Evolutionary conservation across 2,888 invertebrate species (phyloP).

Genomic region (Lathronympha strigana): DNA sequence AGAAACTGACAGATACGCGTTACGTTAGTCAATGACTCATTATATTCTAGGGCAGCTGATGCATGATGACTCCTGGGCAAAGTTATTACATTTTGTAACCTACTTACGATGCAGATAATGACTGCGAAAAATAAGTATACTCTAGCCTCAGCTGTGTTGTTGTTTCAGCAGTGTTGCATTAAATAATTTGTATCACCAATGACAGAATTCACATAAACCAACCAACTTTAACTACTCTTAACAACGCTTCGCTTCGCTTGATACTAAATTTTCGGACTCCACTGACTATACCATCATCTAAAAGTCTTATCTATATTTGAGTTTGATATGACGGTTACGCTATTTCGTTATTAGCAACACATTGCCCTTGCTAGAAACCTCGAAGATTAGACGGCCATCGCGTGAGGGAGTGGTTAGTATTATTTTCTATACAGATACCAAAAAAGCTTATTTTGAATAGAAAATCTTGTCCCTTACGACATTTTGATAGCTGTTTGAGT

Average conservation of each 20-base stretch:
- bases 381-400: conserved; percentile 21
- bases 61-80: no score
- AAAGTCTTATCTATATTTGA: neutral
- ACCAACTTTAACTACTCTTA: neutral
- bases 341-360: neutral
- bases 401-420: conserved; percentile 34
- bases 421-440: conserved; percentile 2
- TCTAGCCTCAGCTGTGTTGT: no score
- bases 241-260: neutral
- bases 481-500: neutral
- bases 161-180: neutral
- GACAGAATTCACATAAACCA: no score
- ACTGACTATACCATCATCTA: neutral
- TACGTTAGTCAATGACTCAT: no score
- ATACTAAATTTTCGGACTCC: neutral
- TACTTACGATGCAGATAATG: no score
- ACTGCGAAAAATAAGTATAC: no score
- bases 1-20: no score
- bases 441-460: conserved; percentile 1
- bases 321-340: neutral
- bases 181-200: conserved; percentile 3
- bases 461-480: neutral
- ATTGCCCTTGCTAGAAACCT: conserved; percentile 21
- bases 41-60: no score
- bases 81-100: no score